Base-by-base conservation (phyloP, 2,113 vertebrate species). In the Alethe diademata region DNA sequence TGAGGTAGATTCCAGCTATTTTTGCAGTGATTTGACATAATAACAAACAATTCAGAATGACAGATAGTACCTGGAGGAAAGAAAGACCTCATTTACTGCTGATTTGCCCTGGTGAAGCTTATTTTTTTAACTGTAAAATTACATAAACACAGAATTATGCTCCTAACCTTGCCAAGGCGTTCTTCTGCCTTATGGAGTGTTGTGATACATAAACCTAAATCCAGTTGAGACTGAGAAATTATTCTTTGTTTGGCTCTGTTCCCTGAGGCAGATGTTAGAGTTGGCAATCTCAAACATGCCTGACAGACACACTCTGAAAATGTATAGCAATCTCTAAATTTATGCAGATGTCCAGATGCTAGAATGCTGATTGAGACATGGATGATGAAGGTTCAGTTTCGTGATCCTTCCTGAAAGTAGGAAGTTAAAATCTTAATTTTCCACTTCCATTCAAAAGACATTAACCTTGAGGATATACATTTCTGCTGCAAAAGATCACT, bases 271-370 rank as follows among this genome's bases (percentile, higher is more conserved):
- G 85, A 72, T 90, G 86, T 88, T 92, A 62, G 62, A 88, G 33
- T 54, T 92, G 88, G 50, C 75, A 50, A 65, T 88, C 51, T 80
- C 45, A 83, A 79, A 73, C 33, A 73, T 19, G 24, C 12, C 29
- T 76, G 67, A 88, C 45, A 92, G 53, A 74, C 1, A 10, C 38
- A 20, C 4, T 71, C 51, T 79, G 62, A 90, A 93, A 93, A 79
- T 61, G 8, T 85, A 40, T 53, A 82, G n/a, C 53, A 74, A 61
- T 75, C n/a, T 88, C 45, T 31, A 88, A 91, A 88, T 94, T 85
- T 92, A 92, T 74, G 67, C 72, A 93, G 71, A 78, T 62, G 72
- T 88, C 67, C 89, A 90, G 90, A 94, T 78, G 62, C 53, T 67
- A 81, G 42, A 74, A 36, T 78, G 31, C 2, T 90, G 93, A 91